These are phyloP conservation scores for Chrysopa pallens DNA, from an alignment of 1,140 invertebrate species.

Conservation along the genomic window DNA sequence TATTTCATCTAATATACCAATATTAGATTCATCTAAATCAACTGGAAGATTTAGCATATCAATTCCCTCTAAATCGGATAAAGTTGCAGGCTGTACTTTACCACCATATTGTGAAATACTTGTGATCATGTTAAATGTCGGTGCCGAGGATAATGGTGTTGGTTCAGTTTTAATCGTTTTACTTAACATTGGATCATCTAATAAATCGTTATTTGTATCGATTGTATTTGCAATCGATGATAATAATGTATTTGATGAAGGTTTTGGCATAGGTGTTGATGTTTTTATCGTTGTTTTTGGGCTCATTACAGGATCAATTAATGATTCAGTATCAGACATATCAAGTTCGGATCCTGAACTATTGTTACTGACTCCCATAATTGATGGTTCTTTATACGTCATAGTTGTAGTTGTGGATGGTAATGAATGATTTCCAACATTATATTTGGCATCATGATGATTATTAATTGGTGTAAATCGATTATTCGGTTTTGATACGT, in stretches of 20 bases:
- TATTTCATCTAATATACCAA: slow-evolving; percentile 34
- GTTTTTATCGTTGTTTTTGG: slow-evolving; percentile 4
- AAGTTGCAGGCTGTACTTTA: slow-evolving; percentile 21
- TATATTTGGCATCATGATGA: slow-evolving; percentile 5
- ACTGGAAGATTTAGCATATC: slow-evolving; percentile 47
- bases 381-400: too few relatives aligned
- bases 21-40: slow-evolving; percentile 36
- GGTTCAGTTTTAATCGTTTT: neutral
- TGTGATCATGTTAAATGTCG: neutral
- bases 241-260: neutral
- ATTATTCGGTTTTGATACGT: slow-evolving; percentile 5
- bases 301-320: slow-evolving; percentile 12
- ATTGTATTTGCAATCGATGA: too few relatives aligned
- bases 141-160: neutral
- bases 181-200: neutral
- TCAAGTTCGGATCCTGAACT: slow-evolving; percentile 18
- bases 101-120: slow-evolving; percentile 9
- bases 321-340: slow-evolving; percentile 16
- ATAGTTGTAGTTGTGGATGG: too few relatives aligned
- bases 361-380: slow-evolving; percentile 3
- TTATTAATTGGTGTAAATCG: slow-evolving; percentile 4
- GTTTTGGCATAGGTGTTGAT: neutral
- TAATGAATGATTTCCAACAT: too few relatives aligned
- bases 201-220: neutral
- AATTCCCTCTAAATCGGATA: slow-evolving; percentile 35